These are phyloP conservation scores for Plebejus melissa DNA, from an alignment of 2,888 invertebrate species.

Conservation along the genomic window DNA sequence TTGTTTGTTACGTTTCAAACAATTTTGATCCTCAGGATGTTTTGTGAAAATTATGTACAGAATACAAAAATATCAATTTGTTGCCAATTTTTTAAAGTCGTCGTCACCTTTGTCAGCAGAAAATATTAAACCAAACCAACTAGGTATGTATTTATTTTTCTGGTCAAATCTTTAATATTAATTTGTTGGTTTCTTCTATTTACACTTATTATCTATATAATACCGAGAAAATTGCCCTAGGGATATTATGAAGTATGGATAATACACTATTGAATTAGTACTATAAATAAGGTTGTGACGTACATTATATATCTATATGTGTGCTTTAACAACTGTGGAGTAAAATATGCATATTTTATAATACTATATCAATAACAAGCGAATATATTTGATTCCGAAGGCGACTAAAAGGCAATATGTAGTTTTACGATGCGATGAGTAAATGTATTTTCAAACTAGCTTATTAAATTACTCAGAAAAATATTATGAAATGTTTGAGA, in stretches of 20 bases:
- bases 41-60: neutral
- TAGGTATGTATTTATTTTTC: neutral
- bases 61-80: neutral
- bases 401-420: slow-evolving; percentile 25
- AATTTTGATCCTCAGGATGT: neutral
- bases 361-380: slow-evolving; percentile 27
- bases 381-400: slow-evolving; percentile 27
- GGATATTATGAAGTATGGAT: neutral
- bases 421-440: slow-evolving; percentile 16
- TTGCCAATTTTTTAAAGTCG: neutral
- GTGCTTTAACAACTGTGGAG: slow-evolving; percentile 37
- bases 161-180: neutral
- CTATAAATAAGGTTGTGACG: slow-evolving; percentile 20
- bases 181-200: neutral
- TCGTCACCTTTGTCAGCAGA: neutral
- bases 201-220: neutral
- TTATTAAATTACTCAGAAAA: neutral
- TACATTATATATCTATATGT: slow-evolving; percentile 33
- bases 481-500: neutral
- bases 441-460: slow-evolving; percentile 3
- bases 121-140: neutral
- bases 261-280: slow-evolving; percentile 14
- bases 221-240: neutral
- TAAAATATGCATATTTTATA: slow-evolving; percentile 27
- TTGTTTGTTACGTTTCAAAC: neutral